phyloP scores from a whole-genome alignment of 2,888 invertebrate species.

The Vandiemenella viatica region DNA sequence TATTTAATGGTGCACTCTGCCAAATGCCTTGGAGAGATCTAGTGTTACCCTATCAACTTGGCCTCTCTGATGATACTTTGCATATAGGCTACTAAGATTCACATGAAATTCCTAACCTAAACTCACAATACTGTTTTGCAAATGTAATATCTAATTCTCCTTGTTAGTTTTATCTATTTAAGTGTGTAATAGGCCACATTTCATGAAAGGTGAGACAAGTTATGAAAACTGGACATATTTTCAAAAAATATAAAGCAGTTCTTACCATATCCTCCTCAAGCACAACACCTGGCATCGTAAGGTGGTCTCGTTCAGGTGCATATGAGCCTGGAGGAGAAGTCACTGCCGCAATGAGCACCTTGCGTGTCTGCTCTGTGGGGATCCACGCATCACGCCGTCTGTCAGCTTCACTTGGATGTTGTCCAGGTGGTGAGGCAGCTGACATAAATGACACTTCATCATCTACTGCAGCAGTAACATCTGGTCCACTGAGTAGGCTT shows the following conservation, averaged over 20 bases:
- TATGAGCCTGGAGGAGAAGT: constrained; percentile 55
- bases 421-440: constrained; percentile 10
- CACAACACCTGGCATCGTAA: constrained; percentile 75
- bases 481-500: constrained; percentile 14
- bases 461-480: constrained; percentile 13
- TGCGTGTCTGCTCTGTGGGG: constrained; percentile 57
- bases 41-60: too few species aligned
- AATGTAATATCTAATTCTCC: too few species aligned
- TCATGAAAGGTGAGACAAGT: not conserved
- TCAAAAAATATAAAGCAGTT: constrained; percentile 12
- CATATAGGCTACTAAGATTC: too few species aligned
- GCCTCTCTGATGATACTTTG: too few species aligned
- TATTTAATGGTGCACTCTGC: too few species aligned
- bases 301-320: constrained; percentile 52
- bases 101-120: too few species aligned
- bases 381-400: constrained; percentile 59
- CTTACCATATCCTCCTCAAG: constrained; percentile 67
- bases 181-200: too few species aligned
- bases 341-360: constrained; percentile 43
- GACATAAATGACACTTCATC: constrained; percentile 9
- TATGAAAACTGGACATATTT: not conserved
- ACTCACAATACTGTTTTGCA: too few species aligned
- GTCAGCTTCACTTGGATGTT: constrained; percentile 20
- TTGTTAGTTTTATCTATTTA: too few species aligned
- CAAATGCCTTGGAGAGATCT: too few species aligned